phyloP scores from a whole-genome alignment of 1,140 invertebrate genomes.

The Dendroctonus ponderosae region DNA sequence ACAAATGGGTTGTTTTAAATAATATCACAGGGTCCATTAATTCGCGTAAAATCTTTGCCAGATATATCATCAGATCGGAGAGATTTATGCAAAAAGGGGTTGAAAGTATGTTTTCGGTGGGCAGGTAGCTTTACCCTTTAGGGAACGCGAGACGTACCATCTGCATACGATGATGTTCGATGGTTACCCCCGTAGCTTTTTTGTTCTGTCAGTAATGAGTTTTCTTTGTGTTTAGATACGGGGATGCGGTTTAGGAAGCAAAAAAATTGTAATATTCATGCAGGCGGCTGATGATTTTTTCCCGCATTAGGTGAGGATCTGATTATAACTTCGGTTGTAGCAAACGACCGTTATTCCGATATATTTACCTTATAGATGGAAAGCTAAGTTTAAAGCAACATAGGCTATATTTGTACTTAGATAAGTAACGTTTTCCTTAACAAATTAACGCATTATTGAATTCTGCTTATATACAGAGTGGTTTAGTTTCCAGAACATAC shows the following conservation, averaged over 20 bases:
- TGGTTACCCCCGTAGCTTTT: slow-evolving; percentile 17
- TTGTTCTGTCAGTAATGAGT: slow-evolving; percentile 36
- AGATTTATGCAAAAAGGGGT: slow-evolving; percentile 39
- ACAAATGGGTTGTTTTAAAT: slow-evolving; percentile 47
- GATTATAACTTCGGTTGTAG: too few relatives aligned
- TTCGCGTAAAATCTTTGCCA: slow-evolving; percentile 40
- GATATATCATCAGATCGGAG: slow-evolving; percentile 22
- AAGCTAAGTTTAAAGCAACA: too few relatives aligned
- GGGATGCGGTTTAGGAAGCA: slow-evolving; percentile 30
- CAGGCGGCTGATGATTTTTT: slow-evolving; percentile 22
- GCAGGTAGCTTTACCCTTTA: slow-evolving; percentile 42
- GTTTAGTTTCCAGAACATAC: too few relatives aligned
- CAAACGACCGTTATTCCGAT: too few relatives aligned
- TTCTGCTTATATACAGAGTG: too few relatives aligned
- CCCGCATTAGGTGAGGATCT: not conserved
- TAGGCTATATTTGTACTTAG: too few relatives aligned
- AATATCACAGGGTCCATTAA: slow-evolving; percentile 50
- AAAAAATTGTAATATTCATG: slow-evolving; percentile 28
- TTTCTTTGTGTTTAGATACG: slow-evolving; percentile 28
- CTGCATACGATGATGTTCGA: slow-evolving; percentile 16
- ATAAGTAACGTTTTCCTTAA: too few relatives aligned
- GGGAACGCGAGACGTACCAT: slow-evolving; percentile 14
- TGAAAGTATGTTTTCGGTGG: slow-evolving; percentile 35
- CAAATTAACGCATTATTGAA: too few relatives aligned
- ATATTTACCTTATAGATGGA: too few relatives aligned